Conservation (phyloP, 1,140 invertebrate species). For the Tetramorium alpestre region DNA sequence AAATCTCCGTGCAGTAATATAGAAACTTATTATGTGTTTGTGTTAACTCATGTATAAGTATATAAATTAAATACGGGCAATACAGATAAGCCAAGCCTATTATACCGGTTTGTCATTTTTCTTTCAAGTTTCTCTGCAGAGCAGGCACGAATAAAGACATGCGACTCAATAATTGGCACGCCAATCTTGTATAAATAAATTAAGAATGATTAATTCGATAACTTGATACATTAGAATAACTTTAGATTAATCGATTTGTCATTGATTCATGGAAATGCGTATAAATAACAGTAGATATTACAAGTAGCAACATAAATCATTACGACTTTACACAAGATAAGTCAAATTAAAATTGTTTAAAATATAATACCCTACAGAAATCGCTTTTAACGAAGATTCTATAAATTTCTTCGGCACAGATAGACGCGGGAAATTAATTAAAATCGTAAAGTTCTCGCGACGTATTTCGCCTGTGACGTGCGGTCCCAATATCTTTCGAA, state of each 20-base stretch:
- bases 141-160: background rate
- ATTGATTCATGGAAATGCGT: background rate
- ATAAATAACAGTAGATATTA: background rate
- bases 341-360: background rate
- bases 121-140: background rate
- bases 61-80: constrained; percentile 19
- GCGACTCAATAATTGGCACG: constrained; percentile 22
- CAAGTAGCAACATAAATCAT: background rate
- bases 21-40: background rate
- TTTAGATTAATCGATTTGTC: background rate
- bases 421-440: background rate
- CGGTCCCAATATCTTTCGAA: constrained; percentile 17
- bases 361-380: background rate
- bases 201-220: background rate
- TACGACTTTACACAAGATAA: background rate
- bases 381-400: background rate
- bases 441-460: background rate
- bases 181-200: background rate
- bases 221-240: background rate
- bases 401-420: background rate
- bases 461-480: background rate
- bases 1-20: background rate
- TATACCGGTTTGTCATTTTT: constrained; percentile 41
- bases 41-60: background rate
- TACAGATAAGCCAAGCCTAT: constrained; percentile 10